phyloP scores from a whole-genome alignment of 2,888 invertebrate genomes.

The Himalopsyche anomala region DNA sequence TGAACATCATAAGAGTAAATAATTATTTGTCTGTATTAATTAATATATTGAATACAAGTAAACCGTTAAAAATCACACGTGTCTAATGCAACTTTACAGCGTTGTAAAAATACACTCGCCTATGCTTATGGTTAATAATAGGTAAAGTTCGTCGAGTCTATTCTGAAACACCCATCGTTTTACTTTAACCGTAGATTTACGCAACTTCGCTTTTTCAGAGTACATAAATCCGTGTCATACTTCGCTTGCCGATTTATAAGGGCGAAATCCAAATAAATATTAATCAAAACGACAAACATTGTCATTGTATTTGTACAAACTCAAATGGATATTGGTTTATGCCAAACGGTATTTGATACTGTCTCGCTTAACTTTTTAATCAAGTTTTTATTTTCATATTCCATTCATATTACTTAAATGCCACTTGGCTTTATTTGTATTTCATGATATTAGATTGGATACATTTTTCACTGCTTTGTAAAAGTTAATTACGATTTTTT shows the following conservation, averaged over 20 bases:
- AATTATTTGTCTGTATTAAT: too few species aligned
- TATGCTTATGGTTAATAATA: too few species aligned
- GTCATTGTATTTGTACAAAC: not conserved
- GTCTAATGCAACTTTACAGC: too few species aligned
- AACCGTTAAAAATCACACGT: too few species aligned
- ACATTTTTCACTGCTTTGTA: not conserved
- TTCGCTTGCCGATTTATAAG: constrained; percentile 12
- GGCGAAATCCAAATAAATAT: constrained; percentile 47
- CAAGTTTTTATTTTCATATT: constrained; percentile 8
- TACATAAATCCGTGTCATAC: constrained; percentile 49
- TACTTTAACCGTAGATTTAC: constrained; percentile 34
- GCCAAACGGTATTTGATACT: not conserved
- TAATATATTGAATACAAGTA: too few species aligned
- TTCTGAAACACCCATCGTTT: not conserved
- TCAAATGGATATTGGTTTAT: constrained; percentile 34
- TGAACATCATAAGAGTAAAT: too few species aligned
- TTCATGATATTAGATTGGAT: not conserved
- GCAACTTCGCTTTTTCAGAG: constrained; percentile 39
- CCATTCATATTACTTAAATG: not conserved
- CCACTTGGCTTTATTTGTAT: not conserved
- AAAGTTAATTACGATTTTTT: too few species aligned
- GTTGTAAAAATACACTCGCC: too few species aligned
- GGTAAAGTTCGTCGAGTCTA: not conserved
- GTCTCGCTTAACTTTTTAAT: constrained; percentile 17
- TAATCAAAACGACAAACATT: constrained; percentile 44